Evolutionary conservation across 2,888 invertebrate species (phyloP).

Genomic region (Dasysyrphus tricinctus): DNA sequence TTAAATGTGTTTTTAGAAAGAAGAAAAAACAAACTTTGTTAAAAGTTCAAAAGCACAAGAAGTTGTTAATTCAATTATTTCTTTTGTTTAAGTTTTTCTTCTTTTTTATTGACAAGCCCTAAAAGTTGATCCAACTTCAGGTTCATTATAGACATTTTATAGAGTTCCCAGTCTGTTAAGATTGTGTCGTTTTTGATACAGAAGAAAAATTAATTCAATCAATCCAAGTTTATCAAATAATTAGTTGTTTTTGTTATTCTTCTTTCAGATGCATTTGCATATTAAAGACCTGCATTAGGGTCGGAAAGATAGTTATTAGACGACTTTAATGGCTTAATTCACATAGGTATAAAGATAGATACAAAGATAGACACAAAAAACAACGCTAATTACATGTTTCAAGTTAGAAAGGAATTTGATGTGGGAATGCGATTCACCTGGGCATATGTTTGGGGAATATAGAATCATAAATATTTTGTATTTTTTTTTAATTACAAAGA

Average conservation of each 20-base stretch:
- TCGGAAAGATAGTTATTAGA: slow-evolving; percentile 32
- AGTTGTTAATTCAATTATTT: slow-evolving; percentile 25
- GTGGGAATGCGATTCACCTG: slow-evolving; percentile 58
- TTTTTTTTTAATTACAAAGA: slow-evolving; percentile 53
- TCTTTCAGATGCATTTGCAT: slow-evolving; percentile 54
- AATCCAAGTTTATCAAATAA: slow-evolving; percentile 24
- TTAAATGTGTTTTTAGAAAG: slow-evolving; percentile 5
- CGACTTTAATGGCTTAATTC: slow-evolving; percentile 64
- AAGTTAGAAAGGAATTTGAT: slow-evolving; percentile 7
- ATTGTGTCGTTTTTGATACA: neutral
- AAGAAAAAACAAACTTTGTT: neutral
- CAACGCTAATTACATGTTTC: slow-evolving; percentile 41
- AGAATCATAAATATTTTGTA: slow-evolving; percentile 41
- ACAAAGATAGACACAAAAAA: neutral
- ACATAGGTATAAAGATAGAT: slow-evolving; percentile 10
- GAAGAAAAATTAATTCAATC: slow-evolving; percentile 43
- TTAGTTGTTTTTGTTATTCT: slow-evolving; percentile 35
- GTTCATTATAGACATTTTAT: slow-evolving; percentile 15
- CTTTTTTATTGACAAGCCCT: slow-evolving; percentile 25
- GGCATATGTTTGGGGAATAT: slow-evolving; percentile 41
- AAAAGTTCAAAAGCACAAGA: slow-evolving; percentile 22
- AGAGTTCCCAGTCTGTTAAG: slow-evolving; percentile 13
- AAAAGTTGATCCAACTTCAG: slow-evolving; percentile 16
- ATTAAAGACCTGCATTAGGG: slow-evolving; percentile 44
- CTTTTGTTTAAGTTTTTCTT: neutral